These are phyloP conservation scores for Acomys russatus DNA, from an alignment of 2,797 vertebrate species.

Conservation along the genomic window DNA sequence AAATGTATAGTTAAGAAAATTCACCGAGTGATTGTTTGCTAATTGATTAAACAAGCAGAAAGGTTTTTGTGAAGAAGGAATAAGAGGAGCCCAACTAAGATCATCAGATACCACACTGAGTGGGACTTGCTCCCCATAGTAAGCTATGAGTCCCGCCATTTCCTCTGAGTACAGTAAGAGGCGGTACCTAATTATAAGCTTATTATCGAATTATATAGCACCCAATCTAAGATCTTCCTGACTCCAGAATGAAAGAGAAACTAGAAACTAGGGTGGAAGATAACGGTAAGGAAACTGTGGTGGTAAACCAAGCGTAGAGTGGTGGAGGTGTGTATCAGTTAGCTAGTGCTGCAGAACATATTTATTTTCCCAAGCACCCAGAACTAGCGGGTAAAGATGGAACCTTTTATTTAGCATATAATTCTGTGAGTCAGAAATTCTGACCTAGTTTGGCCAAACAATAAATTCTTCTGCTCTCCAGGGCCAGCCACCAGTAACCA, in stretches of 20 bases:
- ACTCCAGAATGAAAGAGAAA: not conserved
- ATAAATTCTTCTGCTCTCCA: not conserved
- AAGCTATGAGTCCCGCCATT: not conserved
- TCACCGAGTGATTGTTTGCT: too few species aligned
- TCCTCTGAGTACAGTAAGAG: not conserved
- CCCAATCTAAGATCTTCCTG: not conserved
- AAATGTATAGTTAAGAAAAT: not conserved
- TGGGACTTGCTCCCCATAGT: not conserved
- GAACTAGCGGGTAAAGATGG: not conserved
- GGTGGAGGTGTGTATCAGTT: not conserved
- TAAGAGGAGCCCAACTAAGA: not conserved
- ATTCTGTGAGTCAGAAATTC: not conserved
- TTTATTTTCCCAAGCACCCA: not conserved
- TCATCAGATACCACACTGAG: not conserved
- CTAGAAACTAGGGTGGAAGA: not conserved
- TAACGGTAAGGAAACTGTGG: rapidly evolving
- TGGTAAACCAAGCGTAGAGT: not conserved
- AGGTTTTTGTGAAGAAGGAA: not conserved
- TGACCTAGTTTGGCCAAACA: not conserved
- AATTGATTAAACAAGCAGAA: not conserved
- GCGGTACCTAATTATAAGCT: not conserved
- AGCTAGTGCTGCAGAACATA: not conserved
- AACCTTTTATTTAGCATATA: not conserved
- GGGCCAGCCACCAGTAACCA: not conserved
- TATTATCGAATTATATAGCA: not conserved